A percentile compares a stretch with the other conserved stretches of the same genome.
Conservation (phyloP, 2,113 vertebrate genomes). For the Numenius arquata region DNA sequence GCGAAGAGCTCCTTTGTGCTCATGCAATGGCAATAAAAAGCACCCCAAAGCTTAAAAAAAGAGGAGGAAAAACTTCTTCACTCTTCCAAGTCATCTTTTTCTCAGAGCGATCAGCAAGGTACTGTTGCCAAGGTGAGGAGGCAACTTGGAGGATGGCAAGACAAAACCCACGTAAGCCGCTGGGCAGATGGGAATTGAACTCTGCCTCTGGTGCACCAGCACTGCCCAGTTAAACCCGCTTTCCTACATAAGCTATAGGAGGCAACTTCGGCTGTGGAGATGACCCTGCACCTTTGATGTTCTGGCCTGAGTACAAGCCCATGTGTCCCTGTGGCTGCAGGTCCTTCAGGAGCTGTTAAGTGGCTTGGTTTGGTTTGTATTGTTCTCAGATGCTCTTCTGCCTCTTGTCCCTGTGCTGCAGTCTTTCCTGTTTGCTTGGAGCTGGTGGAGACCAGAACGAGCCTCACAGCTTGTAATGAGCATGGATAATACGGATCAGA, state of each 20-base stretch:
- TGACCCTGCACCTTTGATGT: background rate
- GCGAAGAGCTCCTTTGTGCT: background rate
- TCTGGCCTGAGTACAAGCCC: background rate
- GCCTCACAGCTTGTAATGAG: background rate
- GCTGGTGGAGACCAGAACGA: background rate
- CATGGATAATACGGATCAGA: slow-evolving; percentile 14
- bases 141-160: background rate
- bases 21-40: background rate
- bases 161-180: background rate
- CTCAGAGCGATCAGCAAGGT: background rate
- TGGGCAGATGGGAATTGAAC: background rate
- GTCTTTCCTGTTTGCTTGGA: background rate
- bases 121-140: background rate
- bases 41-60: background rate
- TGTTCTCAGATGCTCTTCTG: background rate
- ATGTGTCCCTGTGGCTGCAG: background rate
- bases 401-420: background rate
- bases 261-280: background rate
- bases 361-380: background rate
- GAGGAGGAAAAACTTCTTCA: background rate
- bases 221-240: background rate
- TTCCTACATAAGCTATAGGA: background rate
- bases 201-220: background rate
- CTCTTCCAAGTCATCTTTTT: background rate
- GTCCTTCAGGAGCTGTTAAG: background rate